These are phyloP conservation scores for Tinamus guttatus DNA, from an alignment of 2,113 vertebrate species.

Conservation along the genomic window DNA sequence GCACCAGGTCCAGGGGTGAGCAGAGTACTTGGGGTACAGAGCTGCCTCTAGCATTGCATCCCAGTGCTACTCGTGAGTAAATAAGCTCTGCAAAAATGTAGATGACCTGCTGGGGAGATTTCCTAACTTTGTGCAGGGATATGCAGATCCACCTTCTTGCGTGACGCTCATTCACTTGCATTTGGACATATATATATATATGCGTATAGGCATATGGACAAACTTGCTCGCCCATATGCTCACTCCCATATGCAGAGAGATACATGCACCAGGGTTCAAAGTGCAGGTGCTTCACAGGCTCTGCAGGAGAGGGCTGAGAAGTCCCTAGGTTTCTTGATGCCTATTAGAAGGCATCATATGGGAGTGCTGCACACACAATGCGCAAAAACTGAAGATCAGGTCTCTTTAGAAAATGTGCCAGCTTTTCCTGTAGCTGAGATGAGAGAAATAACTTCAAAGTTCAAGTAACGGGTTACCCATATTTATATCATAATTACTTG, in stretches of 20 bases:
- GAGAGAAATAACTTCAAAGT: neutral
- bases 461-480: neutral
- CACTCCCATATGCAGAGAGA: neutral
- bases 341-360: neutral
- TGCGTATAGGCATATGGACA: rapidly evolving
- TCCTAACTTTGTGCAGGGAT: no score
- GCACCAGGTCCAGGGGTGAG: neutral
- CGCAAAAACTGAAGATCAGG: neutral
- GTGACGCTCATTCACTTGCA: neutral
- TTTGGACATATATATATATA: neutral
- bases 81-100: neutral
- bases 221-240: neutral
- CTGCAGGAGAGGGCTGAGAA: rapidly evolving
- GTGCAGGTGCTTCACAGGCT: neutral
- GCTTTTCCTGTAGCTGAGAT: neutral
- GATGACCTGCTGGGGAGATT: neutral
- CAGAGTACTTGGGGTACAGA: neutral
- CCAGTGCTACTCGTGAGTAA: neutral
- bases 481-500: neutral
- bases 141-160: neutral
- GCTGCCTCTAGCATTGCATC: neutral
- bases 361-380: neutral
- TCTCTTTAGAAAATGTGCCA: neutral
- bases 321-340: neutral
- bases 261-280: neutral